These are phyloP conservation scores for Molanna angustata DNA, from an alignment of 2,888 invertebrate genomes.

Conservation along the genomic window DNA sequence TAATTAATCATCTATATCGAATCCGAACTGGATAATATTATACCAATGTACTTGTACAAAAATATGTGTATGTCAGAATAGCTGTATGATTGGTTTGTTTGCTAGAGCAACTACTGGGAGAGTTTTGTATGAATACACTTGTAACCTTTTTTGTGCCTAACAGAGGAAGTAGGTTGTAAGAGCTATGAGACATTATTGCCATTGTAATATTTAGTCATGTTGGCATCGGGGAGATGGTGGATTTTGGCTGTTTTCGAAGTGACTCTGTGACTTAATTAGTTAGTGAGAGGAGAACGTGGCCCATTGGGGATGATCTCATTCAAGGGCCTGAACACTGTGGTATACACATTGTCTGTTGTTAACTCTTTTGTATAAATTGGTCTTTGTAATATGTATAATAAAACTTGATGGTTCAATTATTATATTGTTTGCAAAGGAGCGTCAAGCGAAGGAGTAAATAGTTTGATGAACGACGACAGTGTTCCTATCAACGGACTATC, in stretches of 20 bases:
- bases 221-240: conserved; percentile 5
- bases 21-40: too few relatives aligned
- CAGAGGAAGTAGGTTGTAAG: not conserved
- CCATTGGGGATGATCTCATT: not conserved
- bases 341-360: conserved; percentile 28
- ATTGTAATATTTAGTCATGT: conserved; percentile 12
- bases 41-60: too few relatives aligned
- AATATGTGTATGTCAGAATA: too few relatives aligned
- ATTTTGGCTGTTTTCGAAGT: conserved; percentile 8
- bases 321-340: conserved; percentile 7
- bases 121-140: too few relatives aligned
- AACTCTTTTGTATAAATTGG: conserved; percentile 23
- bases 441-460: conserved; percentile 19
- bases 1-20: too few relatives aligned
- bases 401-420: conserved; percentile 25
- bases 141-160: not conserved
- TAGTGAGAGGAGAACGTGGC: conserved; percentile 22
- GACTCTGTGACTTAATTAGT: conserved; percentile 28
- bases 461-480: conserved; percentile 12
- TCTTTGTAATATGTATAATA: too few relatives aligned
- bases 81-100: too few relatives aligned
- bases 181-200: conserved; percentile 10
- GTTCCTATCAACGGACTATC: not conserved
- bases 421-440: conserved; percentile 18
- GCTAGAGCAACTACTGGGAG: too few relatives aligned